Evolutionary conservation across 2,797 vertebrate species (phyloP).

Genomic region (Coracias cyanogaster): DNA sequence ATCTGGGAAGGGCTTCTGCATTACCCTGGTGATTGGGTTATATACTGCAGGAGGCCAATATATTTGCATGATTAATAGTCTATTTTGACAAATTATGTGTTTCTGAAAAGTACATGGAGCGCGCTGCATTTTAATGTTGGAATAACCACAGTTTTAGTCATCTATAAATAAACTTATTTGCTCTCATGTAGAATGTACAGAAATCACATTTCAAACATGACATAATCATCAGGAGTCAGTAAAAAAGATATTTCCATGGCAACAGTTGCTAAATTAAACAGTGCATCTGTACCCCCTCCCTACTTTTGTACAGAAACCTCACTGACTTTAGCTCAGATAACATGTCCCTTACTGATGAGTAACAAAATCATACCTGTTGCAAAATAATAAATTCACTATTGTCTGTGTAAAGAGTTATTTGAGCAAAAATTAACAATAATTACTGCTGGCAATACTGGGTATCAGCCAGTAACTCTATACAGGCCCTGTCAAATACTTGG

Average conservation of each 20-base stretch:
- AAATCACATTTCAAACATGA: conserved; percentile 42
- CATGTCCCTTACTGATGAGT: not conserved
- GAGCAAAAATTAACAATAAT: not conserved
- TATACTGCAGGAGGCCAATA: not conserved
- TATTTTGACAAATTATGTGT: not conserved
- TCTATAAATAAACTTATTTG: not conserved
- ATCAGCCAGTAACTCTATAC: not conserved
- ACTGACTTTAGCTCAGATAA: not conserved
- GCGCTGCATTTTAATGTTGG: not conserved
- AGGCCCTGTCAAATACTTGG: not conserved
- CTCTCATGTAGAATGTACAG: not conserved
- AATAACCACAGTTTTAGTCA: not conserved
- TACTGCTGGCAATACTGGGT: not conserved
- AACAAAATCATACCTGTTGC: not conserved
- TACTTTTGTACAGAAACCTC: not conserved
- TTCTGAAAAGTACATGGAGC: not conserved
- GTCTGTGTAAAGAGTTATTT: not conserved
- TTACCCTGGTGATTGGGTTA: conserved; percentile 13
- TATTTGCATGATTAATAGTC: not conserved
- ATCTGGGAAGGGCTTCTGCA: conserved; percentile 17
- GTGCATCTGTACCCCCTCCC: not conserved
- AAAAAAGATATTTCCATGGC: conserved; percentile 46
- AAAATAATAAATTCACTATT: not conserved
- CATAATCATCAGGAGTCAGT: conserved; percentile 18
- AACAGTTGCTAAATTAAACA: conserved; percentile 51